These are phyloP conservation scores for Austrofundulus limnaeus DNA, from an alignment of 2,113 vertebrate species.

Conservation along the genomic window DNA sequence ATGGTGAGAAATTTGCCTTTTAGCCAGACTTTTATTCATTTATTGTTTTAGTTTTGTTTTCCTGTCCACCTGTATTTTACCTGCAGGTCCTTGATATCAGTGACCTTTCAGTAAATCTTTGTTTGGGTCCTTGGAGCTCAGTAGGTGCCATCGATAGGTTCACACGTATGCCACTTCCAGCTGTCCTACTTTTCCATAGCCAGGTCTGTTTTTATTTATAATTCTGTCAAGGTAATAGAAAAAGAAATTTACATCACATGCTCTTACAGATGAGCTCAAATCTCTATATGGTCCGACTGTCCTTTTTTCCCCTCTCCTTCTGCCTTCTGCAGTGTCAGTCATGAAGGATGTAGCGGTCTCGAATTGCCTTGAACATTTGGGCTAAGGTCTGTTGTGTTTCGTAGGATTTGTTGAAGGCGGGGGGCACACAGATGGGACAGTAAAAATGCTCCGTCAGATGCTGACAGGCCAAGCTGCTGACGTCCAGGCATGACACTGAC, in stretches of 20 bases:
- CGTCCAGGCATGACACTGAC: slow-evolving; percentile 40
- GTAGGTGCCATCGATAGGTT: slow-evolving; percentile 29
- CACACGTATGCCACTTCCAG: slow-evolving; percentile 10
- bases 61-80: slow-evolving; percentile 39
- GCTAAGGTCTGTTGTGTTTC: slow-evolving; percentile 21
- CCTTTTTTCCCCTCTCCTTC: slow-evolving; percentile 10
- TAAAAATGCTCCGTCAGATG: slow-evolving; percentile 53
- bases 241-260: slow-evolving; percentile 30
- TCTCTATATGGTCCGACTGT: slow-evolving; percentile 18
- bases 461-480: slow-evolving; percentile 26
- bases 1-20: slow-evolving; percentile 45
- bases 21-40: slow-evolving; percentile 28
- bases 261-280: slow-evolving; percentile 36
- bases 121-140: slow-evolving; percentile 40
- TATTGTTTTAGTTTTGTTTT: slow-evolving; percentile 25
- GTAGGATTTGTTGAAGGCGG: slow-evolving; percentile 2
- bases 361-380: slow-evolving; percentile 8
- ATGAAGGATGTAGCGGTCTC: slow-evolving; percentile 8
- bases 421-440: slow-evolving; percentile 9
- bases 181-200: not conserved
- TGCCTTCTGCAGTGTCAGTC: not conserved
- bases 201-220: slow-evolving; percentile 20
- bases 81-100: slow-evolving; percentile 38
- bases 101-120: slow-evolving; percentile 56
- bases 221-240: too few relatives aligned